Base-by-base conservation (phyloP, 2,113 vertebrate genomes). In the Alectura lathami region DNA sequence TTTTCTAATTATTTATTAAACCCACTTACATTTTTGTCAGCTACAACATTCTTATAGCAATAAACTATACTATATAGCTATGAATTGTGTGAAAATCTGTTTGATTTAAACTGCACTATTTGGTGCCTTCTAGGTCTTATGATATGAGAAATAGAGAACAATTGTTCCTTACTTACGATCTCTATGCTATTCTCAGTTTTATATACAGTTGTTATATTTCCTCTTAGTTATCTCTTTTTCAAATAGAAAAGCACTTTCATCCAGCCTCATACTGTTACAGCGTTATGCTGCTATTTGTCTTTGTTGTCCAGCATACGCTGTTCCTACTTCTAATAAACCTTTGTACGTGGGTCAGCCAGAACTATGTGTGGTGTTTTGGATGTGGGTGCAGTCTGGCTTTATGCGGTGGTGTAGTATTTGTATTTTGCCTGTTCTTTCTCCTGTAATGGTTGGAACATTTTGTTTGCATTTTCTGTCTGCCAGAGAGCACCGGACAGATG, bases 1-100 rank as follows among this genome's bases (percentile, higher is more conserved):
- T 86, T 7, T 51, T 83, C 17, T 56, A 79, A 50, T 93, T 93
- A 86, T 91, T 91, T 89, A 62, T 68, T 86, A 80, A 69, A 81
- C 6, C 1, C 17, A 30, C 64, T 83, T 77, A 16, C 50, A 42
- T 73, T 66, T 93, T 67, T 86, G 34, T 80, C 77, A 86, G 16
- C 34, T 29, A 54, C 38, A 59, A 36, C 8, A 9, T 83, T 93
- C 64, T 86, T 77, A 23, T 56, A 72, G 42, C 53, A 73, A 62
- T 60, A 48, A 69, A 53, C 34, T 85, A 8, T 78, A 48, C 29
- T 43, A 4, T 56, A 36, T 84, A 48, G 51, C 32, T 80, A n/a
- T 83, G 47, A 93, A 77, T 57, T 83, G 8, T 56, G 30, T 75
- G 62, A 75, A 81, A 82, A 63, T 83, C 17, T 47, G 7, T 83